Evolutionary conservation across 1,140 invertebrate genomes (phyloP), one percentile per base, ranked within the genome.

Genomic region (Asobara japonica): DNA sequence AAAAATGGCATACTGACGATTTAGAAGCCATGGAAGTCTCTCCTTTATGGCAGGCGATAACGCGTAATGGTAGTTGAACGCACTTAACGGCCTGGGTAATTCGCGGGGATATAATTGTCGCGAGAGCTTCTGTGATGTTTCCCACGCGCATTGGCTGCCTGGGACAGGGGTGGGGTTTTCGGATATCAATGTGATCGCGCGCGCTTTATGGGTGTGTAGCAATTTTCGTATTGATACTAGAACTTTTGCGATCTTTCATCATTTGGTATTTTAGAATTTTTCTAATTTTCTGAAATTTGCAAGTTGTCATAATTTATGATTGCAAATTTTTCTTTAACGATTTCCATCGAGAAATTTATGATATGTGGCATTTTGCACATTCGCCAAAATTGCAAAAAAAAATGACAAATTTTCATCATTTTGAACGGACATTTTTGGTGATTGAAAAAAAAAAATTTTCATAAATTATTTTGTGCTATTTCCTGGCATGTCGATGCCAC

Each of bases 51-150:
- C 31, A 62, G 36, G 33, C 48, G 29, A 56, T 48, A 65, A 16
- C 27, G 69, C 33, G 30, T 71, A 71, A 71, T 71, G 48, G 45
- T 51, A 62, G 31, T 71, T 64, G 65, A 45, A 45, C 38, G 33
- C 36, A 71, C 27, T 71, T 71, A 71, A 71, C 45, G 61, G 27
- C 38, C 20, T 41, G 62, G 41, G 69, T 51, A 65, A 71, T 71
- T 71, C 36, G 69, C 38, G 13, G 60, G 48, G 41, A 25, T 71
- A 60, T 70, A 71, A 48, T 71, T 64, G 45, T 71, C 38, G 33
- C 36, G 13, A 30, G 16, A 20, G 1, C 33, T 2, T 33, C 30
- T 45, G 18, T 61, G 41, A 67, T 45, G 69, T 62, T 71, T 56
- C 69, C 61, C 69, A 71, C 69, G 60, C 30, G n/a, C n/a, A n/a